A percentile compares a stretch with the other conserved stretches of the same genome.
phyloP scores from a whole-genome alignment of 2,797 vertebrate genomes.

The Eptatretus atami region DNA sequence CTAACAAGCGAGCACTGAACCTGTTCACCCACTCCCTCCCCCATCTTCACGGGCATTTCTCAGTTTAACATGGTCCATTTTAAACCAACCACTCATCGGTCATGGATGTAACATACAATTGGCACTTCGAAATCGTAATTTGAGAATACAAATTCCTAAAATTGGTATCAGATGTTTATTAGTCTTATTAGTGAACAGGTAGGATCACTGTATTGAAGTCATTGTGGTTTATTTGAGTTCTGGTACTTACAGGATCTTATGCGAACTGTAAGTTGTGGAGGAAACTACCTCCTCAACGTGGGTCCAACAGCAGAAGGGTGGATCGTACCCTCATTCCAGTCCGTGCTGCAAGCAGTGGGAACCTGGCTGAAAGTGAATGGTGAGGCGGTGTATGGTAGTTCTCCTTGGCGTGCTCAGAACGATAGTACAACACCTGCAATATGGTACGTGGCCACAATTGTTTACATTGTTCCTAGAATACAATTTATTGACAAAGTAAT shows the following conservation, averaged over 20 bases:
- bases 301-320: conserved; percentile 56
- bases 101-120: too few relatives aligned
- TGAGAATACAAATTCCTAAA: too few relatives aligned
- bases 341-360: conserved; percentile 44
- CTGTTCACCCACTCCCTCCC: too few relatives aligned
- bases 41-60: too few relatives aligned
- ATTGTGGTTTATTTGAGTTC: not conserved
- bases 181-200: not conserved
- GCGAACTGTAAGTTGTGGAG: conserved; percentile 41
- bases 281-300: conserved; percentile 78
- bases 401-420: conserved; percentile 40
- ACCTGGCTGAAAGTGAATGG: conserved; percentile 44
- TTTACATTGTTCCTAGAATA: too few relatives aligned
- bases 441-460: conserved; percentile 24
- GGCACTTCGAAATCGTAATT: too few relatives aligned
- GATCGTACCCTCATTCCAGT: conserved; percentile 46
- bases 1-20: too few relatives aligned
- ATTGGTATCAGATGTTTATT: not conserved
- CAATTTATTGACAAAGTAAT: too few relatives aligned
- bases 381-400: conserved; percentile 49
- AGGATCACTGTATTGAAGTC: not conserved
- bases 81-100: too few relatives aligned
- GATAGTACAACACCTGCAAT: conserved; percentile 24
- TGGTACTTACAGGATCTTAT: conserved; percentile 32
- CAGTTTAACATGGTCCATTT: too few relatives aligned